Evolutionary conservation across 2,113 vertebrate species (phyloP), one percentile per base, ranked within the genome.

Genomic region (Salvelinus fontinalis): DNA sequence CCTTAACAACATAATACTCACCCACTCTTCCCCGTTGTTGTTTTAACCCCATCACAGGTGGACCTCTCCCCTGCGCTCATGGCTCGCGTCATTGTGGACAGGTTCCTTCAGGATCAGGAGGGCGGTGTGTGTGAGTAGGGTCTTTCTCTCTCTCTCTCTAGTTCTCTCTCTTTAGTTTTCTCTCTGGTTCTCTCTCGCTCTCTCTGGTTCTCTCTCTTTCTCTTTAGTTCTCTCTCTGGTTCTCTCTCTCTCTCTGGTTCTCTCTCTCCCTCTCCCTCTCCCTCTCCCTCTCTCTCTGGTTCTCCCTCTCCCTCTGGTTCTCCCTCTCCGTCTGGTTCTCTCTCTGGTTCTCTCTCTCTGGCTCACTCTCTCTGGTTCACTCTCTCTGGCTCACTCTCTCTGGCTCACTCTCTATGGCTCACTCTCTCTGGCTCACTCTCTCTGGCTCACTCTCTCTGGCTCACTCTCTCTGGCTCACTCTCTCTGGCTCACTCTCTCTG

Each of bases 61-160:
- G 95, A 98, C 90, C 93, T 97, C 77, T 95, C 97, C 82, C 97
- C 97, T 74, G 95, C 96, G 6, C 82, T 99, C 87, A 95, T 99
- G 95, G 97, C 96, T 89, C 95, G 97, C 73, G 90, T 96, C 89
- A 92, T 97, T 79, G 86, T 98, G 81, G 97, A 97, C 91, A 94
- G 93, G 83, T 98, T 94, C 87, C 93, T 98, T 22, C 96, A 95
- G 84, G 95, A 95, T 72, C 89, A 85, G 26, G 91, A 96, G 8
- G 94, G 94, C 85, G 84, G 80, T 80, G 81, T 89, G 79, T 92
- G 97, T 98, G 91, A 96, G 97, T 96, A 89, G 20, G 73, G 86
- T 83, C 85, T 67, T 77, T 80, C 83, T 74, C 66, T 76, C 79
- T 83, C 73, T 81, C 31, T 34, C 34, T 39, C 8, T 39, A 1